Evolutionary conservation across 2,888 invertebrate genomes (phyloP), one percentile per base, ranked within the genome.

Genomic region (Cremastobaeus sp.): DNA sequence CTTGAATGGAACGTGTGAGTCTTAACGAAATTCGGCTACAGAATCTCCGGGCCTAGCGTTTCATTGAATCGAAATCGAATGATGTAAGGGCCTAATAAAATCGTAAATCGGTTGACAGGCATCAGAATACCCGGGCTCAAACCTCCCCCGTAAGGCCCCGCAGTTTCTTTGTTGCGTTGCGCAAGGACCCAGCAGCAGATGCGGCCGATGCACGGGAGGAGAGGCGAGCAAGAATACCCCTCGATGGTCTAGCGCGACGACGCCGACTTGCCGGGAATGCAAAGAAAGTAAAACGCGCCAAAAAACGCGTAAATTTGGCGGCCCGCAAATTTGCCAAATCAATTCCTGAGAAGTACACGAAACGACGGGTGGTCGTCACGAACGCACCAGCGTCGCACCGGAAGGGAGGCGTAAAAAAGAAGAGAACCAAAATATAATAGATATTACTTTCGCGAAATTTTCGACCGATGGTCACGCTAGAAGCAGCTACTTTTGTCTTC

Each of bases 61-160:
- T 65, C 66, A 65, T 70, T 47, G 60, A 74, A 80, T 77, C 77
- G 82, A 83, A 86, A 86, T 86, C 85, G 85, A 85, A 83, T 85
- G 85, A 86, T 79, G 84, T 74, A 83, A 84, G 84, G 83, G 81
- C 82, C 83, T 86, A 87, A 87, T 87, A 87, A 87, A 87, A 87
- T 86, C 83, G 85, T 87, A 85, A 84, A 83, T 84, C 82, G 85
- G 80, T 79, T 83, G 84, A 83, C 84, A 83, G 84, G 82, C 81
- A 45, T 77, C 73, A 52, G 77, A 76, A 79, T 80, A 79, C 78
- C 74, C 65, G 62, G 77, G 76, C 76, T 75, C 72, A 76, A 80
- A 78, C 84, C 85, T 85, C 84, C 86, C 85, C 84, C 83, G 83
- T 83, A 81, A 77, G 75, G 74, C 66, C 70, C 59, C 74, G 79